A percentile compares a stretch with the other conserved stretches of the same genome.
These are phyloP conservation scores for Daubentonia madagascariensis DNA, from an alignment of 2,113 vertebrate species.

Conservation along the genomic window DNA sequence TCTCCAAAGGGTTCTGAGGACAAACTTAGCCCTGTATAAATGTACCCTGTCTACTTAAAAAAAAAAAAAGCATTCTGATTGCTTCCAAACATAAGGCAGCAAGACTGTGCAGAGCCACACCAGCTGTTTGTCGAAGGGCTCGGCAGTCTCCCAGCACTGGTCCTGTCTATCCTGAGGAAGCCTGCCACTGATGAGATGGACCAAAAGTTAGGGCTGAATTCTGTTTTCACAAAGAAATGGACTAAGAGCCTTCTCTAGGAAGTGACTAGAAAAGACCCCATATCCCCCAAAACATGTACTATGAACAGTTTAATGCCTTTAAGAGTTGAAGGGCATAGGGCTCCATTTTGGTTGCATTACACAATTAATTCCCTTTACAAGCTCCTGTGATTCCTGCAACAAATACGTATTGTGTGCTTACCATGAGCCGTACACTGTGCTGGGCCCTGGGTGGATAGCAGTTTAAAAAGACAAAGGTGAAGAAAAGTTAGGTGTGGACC, in stretches of 20 bases:
- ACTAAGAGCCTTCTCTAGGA: not conserved
- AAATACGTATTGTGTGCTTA: not conserved
- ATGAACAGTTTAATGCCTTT: not conserved
- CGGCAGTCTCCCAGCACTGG: not conserved
- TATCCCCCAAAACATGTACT: not conserved
- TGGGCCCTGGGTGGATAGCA: not conserved
- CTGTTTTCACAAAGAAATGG: not conserved
- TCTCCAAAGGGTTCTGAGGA: slow-evolving; percentile 5
- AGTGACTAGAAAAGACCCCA: not conserved
- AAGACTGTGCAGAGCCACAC: not conserved
- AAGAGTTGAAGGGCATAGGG: not conserved
- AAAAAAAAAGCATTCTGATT: not conserved
- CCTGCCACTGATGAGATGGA: not conserved
- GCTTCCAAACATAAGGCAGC: not conserved
- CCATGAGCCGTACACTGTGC: no score
- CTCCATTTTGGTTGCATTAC: not conserved
- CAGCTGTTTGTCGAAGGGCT: not conserved
- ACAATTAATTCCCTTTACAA: not conserved
- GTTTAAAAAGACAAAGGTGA: not conserved
- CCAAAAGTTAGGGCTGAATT: not conserved
- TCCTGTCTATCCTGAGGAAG: not conserved
- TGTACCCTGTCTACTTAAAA: not conserved
- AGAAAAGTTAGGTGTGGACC: not conserved
- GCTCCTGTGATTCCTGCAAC: not conserved
- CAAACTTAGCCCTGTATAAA: not conserved